A percentile compares a stretch with the other conserved stretches of the same genome.
Conservation (phyloP, 2,888 invertebrate species). For the Athalia cordata region DNA sequence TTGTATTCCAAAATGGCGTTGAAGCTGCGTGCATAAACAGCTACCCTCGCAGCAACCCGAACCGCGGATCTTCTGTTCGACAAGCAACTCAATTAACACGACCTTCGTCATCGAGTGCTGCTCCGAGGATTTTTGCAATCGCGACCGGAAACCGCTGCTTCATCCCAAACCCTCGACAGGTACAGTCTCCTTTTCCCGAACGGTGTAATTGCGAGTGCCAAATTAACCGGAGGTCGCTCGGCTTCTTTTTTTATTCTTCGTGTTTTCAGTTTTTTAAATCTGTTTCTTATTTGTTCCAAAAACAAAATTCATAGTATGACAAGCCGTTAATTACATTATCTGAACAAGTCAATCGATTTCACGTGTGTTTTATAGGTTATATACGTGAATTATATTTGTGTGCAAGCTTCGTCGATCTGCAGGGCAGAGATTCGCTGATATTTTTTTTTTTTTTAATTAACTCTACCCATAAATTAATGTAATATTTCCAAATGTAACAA, state of each 20-base stretch:
- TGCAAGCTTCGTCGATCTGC: no score
- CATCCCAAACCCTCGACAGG: conserved; percentile 80
- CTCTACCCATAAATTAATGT: no score
- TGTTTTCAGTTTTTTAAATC: background rate
- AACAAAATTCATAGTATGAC: no score
- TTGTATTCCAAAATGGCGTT: conserved; percentile 42
- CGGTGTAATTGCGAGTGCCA: conserved; percentile 9
- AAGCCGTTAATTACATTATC: no score
- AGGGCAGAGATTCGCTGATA: no score
- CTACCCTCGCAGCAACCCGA: conserved; percentile 83
- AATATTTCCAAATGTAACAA: no score
- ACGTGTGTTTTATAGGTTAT: no score
- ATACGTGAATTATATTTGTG: no score
- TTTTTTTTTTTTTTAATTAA: no score
- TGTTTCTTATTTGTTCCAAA: background rate
- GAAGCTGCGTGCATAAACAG: conserved; percentile 82
- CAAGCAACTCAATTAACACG: conserved; percentile 84
- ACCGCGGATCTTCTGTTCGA: conserved; percentile 89
- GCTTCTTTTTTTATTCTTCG: background rate
- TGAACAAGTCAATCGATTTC: no score
- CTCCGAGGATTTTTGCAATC: conserved; percentile 87
- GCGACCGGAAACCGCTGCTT: conserved; percentile 81
- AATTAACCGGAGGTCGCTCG: conserved; percentile 37
- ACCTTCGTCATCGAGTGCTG: conserved; percentile 89
- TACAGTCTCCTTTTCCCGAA: conserved; percentile 72